Evolutionary conservation across 2,888 invertebrate genomes (phyloP), one percentile per base, ranked within the genome.

Genomic region (Laspeyria flexula): DNA sequence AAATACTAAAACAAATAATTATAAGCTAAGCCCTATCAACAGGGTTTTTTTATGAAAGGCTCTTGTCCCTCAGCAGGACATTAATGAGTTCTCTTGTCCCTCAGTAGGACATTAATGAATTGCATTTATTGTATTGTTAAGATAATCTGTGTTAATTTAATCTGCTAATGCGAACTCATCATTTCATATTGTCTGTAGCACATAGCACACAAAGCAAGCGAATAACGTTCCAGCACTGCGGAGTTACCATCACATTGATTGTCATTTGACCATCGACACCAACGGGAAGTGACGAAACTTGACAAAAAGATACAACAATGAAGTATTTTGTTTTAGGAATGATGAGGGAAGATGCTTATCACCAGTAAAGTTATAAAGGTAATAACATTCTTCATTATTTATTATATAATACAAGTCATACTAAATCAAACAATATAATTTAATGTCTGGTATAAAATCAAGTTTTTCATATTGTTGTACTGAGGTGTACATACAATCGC

Each of bases 311-410:
- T 71, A 60, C 55, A 48, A 53, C 3, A 43, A 39, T 13, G 31
- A 41, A 49, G 18, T 59, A 18, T 56, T 71, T 70, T 73, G 67
- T 75, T 73, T 44, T 66, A 79, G 78, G 65, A 62, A 60, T 47
- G 23, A 65, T 63, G 61, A 58, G 41, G 43, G 61, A 68, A 55
- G 55, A 71, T 63, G 73, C 63, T 51, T 48, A 37, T 62, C 60
- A 51, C 55, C 60, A 60, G 47, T 59, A 49, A 69, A 55, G 16
- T 52, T 35, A 54, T 33, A 46, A 30, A 71, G 77, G 78, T 77
- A 73, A 60, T 29, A 7, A 6, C 15, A 11, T 9, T 7, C 12
- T 44, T 25, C 5, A 11, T 34, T 35, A 35, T 15, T n/a, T 34
- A 25, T 11, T 13, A 9, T 30, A 11, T 4, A 21, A 21, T 2